Percentiles rank a stretch among this genome's conserved stretches.
Evolutionary conservation across 2,113 vertebrate species (phyloP).

Genomic region (Azemiops feae): DNA sequence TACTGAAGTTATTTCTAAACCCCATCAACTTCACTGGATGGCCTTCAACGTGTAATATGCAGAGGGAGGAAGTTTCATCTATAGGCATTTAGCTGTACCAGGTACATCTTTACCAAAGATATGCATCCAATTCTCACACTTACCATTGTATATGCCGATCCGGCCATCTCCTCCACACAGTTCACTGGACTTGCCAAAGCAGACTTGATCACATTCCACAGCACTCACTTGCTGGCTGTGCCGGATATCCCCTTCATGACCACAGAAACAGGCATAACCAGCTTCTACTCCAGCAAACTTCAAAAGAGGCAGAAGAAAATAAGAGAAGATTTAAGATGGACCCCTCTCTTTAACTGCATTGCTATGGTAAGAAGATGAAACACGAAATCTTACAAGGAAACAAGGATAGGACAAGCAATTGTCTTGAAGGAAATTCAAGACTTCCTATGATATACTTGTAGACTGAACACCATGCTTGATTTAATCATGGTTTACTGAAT

Average conservation of each 20-base stretch:
- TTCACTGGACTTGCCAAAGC: conserved; percentile 69
- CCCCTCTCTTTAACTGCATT: background rate
- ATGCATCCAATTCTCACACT: background rate
- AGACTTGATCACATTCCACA: conserved; percentile 71
- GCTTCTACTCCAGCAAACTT: conserved; percentile 71
- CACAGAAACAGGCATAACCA: conserved; percentile 75
- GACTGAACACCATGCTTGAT: background rate
- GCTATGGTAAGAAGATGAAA: background rate
- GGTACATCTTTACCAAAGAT: background rate
- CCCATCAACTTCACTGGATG: background rate
- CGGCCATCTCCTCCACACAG: conserved; percentile 70
- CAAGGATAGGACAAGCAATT: background rate
- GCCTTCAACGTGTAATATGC: background rate
- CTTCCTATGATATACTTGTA: background rate
- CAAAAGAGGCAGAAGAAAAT: conserved; percentile 21
- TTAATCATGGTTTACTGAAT: background rate
- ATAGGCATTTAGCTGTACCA: background rate
- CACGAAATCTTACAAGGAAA: background rate
- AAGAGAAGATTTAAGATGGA: background rate
- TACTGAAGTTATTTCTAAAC: background rate
- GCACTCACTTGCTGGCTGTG: conserved; percentile 46
- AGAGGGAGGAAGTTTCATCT: background rate
- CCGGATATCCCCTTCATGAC: conserved; percentile 59
- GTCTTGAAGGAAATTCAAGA: background rate
- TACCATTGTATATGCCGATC: conserved; percentile 70